Evolutionary conservation across 2,888 invertebrate genomes (phyloP).

Genomic region (Tenthredo mesomela): DNA sequence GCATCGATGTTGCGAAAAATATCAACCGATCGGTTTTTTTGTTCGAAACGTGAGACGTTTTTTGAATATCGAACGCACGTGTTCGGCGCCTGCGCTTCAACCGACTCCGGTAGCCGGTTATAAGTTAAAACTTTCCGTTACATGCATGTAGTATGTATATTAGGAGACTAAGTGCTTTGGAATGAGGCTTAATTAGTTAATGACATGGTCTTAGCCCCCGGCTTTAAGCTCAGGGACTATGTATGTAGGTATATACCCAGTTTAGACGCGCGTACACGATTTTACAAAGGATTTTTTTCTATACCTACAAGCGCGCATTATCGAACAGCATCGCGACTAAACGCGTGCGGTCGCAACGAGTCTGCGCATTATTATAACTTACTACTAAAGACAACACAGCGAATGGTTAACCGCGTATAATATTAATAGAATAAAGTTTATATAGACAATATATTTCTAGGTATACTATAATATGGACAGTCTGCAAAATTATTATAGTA

Average conservation of each 20-base stretch:
- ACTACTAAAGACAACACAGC: neutral
- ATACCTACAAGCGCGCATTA: conserved; percentile 12
- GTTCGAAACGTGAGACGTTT: neutral
- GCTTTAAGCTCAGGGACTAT: neutral
- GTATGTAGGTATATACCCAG: neutral
- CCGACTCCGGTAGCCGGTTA: neutral
- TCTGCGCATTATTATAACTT: neutral
- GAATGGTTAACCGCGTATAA: neutral
- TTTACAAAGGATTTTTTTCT: neutral
- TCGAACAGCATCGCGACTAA: neutral
- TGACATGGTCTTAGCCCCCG: neutral
- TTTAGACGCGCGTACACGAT: neutral
- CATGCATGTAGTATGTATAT: neutral
- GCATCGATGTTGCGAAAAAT: neutral
- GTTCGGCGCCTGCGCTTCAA: neutral
- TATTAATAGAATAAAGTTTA: neutral
- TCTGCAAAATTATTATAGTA: neutral
- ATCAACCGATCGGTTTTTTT: neutral
- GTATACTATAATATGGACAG: too few species aligned
- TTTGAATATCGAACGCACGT: neutral
- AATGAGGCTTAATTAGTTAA: neutral
- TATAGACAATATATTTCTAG: too few species aligned
- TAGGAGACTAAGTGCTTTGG: neutral
- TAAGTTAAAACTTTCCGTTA: neutral
- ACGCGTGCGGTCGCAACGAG: neutral